phyloP scores from a whole-genome alignment of 1,140 invertebrate genomes.

The Apis dorsata region DNA sequence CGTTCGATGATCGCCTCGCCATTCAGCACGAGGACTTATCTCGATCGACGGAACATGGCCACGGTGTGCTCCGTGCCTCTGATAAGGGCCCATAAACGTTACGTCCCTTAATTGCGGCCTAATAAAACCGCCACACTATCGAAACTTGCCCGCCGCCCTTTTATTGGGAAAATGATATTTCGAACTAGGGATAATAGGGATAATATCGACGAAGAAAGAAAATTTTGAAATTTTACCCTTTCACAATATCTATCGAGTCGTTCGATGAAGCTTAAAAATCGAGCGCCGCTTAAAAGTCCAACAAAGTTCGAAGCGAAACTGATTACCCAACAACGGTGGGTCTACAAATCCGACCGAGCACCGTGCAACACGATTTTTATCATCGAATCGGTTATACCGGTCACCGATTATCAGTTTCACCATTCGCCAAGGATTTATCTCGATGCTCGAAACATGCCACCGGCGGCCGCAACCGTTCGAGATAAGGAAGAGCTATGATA shows the following conservation, averaged over 20 bases:
- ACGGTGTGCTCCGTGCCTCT: not conserved
- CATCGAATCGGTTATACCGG: slow-evolving; percentile 43
- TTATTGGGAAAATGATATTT: not conserved
- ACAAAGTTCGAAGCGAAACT: not conserved
- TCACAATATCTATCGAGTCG: no score
- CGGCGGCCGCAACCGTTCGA: slow-evolving; percentile 29
- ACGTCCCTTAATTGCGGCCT: slow-evolving; percentile 37
- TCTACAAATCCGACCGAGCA: slow-evolving; percentile 35
- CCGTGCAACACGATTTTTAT: slow-evolving; percentile 33
- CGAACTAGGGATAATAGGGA: not conserved
- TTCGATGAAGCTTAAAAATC: slow-evolving; percentile 20
- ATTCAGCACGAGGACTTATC: slow-evolving; percentile 71
- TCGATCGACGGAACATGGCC: slow-evolving; percentile 61
- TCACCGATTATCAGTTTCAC: slow-evolving; percentile 69
- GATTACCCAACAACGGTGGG: slow-evolving; percentile 24
- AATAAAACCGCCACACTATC: slow-evolving; percentile 33
- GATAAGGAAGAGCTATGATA: slow-evolving; percentile 63
- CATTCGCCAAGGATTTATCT: slow-evolving; percentile 74
- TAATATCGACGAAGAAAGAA: not conserved
- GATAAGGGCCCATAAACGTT: slow-evolving; percentile 41
- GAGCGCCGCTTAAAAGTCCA: not conserved
- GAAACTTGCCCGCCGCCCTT: not conserved
- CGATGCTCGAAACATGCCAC: slow-evolving; percentile 63
- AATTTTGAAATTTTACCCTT: no score
- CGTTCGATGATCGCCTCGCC: slow-evolving; percentile 64